Base-by-base conservation (phyloP, 2,888 invertebrate genomes). In the Cerastis rubricosa region DNA sequence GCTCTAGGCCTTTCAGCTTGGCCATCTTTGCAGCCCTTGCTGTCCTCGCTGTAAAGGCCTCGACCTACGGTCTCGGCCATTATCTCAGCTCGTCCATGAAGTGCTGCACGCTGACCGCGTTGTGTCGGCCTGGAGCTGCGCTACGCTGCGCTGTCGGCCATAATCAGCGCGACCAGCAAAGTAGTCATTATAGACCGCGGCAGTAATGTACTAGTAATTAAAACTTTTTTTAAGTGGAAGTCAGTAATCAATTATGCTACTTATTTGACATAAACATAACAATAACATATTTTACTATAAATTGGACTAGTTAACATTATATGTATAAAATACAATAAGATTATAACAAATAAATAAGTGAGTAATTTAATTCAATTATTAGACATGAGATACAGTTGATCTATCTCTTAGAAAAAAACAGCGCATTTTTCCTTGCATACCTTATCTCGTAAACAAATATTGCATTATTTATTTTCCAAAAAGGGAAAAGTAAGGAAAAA, bases 231-330 rank as follows among this genome's bases (percentile, higher is more conserved):
- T 1, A 17, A 67, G 8, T 54, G n/a, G n/a, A 29, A 47, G 8
- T 76, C 6, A 25, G 29, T 54, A 75, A 61, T 19, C 1, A 17
- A 54, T 69, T 54, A n/a, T 78, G 29, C 59, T 66, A 51, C 25
- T 7, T 83, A 77, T 29, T 17, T 51, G 12, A 65, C n/a, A 57
- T 14, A 78, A 61, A n/a, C 6, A 40, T 76, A 76, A 64, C 14
- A 22, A 25, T 17, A 14, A 59, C 4, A 57, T 25, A 49, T 35
- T 54, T 54, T 49, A 35, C 1, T 76, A 49, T 22, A 54, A 35
- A 68, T 35, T 71, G 9, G 59, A 57, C 40, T 51, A 67, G 11
- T 35, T 29, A 65, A 70, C 67, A 45, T 45, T 51, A 6, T 70
- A n/a, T 49, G 1, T 45, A 22, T 19, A 25, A 45, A 40, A 22